A percentile compares a stretch with the other conserved stretches of the same genome.
Evolutionary conservation across 1,140 invertebrate species (phyloP).

Genomic region (Tetragnatha versicolor): DNA sequence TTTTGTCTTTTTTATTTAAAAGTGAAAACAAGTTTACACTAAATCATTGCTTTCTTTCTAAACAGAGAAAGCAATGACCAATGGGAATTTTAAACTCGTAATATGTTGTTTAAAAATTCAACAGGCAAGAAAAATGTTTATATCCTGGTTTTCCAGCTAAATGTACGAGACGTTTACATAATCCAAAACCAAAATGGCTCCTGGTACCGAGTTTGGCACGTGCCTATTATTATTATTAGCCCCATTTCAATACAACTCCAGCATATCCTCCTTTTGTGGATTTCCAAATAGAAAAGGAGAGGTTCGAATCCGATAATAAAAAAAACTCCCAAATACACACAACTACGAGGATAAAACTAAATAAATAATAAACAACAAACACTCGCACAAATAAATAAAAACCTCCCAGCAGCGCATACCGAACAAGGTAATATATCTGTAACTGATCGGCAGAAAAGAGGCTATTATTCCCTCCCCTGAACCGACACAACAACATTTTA

Average conservation of each 20-base stretch:
- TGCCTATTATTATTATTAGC: conserved; percentile 20
- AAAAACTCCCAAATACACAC: background rate
- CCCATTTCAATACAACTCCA: conserved; percentile 17
- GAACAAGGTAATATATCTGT: conserved; percentile 51
- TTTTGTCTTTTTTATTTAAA: no score
- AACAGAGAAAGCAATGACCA: no score
- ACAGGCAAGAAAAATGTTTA: no score
- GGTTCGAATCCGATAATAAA: conserved; percentile 8
- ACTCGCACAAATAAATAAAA: conserved; percentile 1
- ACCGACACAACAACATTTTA: no score
- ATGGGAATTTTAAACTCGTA: no score
- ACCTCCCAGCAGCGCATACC: background rate
- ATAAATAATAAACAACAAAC: conserved; percentile 17
- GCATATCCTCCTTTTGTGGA: background rate
- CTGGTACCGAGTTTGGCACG: background rate
- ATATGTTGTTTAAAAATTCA: no score
- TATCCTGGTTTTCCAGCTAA: no score
- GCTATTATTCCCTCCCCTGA: conserved; percentile 33
- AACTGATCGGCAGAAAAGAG: conserved; percentile 23
- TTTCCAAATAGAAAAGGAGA: conserved; percentile 1
- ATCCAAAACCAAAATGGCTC: conserved; percentile 4
- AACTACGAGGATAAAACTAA: background rate
- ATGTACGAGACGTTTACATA: no score
- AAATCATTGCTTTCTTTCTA: no score
- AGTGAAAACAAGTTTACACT: no score